A percentile compares a stretch with the other conserved stretches of the same genome.
Evolutionary conservation across 2,113 vertebrate species (phyloP).

Genomic region (Brachyistius frenatus): DNA sequence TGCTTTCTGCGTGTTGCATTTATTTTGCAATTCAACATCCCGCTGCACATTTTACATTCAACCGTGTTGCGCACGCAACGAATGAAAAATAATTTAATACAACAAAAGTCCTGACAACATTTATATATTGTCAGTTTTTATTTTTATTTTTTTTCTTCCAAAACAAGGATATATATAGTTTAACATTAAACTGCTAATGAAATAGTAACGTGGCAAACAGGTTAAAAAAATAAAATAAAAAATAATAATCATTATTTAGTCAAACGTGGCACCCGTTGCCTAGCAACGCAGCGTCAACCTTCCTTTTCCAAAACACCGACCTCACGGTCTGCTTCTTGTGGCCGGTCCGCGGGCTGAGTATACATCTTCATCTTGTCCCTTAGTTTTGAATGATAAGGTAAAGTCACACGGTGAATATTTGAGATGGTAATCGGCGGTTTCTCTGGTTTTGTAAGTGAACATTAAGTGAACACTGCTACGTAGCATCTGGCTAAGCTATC

Average conservation of each 20-base stretch:
- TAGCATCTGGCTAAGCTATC: too few relatives aligned
- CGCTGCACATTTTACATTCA: too few relatives aligned
- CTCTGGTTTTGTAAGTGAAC: neutral
- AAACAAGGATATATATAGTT: too few relatives aligned
- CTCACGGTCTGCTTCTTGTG: neutral
- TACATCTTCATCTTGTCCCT: neutral
- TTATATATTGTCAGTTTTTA: too few relatives aligned
- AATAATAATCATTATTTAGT: neutral
- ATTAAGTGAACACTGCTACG: neutral
- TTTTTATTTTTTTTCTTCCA: too few relatives aligned
- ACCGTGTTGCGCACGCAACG: neutral
- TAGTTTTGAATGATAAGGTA: constrained; percentile 12
- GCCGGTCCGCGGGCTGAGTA: neutral
- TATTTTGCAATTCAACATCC: neutral
- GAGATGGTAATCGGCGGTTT: neutral
- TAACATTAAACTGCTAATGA: too few relatives aligned
- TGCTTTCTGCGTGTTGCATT: neutral
- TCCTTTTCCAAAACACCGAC: constrained; percentile 47
- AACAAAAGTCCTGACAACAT: too few relatives aligned
- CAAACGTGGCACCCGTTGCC: constrained; percentile 50
- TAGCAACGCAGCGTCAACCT: constrained; percentile 60
- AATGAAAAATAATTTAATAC: too few relatives aligned
- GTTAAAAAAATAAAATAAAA: neutral
- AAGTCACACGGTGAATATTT: neutral
- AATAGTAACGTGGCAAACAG: too few relatives aligned